phyloP scores from a whole-genome alignment of 2,113 vertebrate species.

The Poeciliopsis occidentalis region DNA sequence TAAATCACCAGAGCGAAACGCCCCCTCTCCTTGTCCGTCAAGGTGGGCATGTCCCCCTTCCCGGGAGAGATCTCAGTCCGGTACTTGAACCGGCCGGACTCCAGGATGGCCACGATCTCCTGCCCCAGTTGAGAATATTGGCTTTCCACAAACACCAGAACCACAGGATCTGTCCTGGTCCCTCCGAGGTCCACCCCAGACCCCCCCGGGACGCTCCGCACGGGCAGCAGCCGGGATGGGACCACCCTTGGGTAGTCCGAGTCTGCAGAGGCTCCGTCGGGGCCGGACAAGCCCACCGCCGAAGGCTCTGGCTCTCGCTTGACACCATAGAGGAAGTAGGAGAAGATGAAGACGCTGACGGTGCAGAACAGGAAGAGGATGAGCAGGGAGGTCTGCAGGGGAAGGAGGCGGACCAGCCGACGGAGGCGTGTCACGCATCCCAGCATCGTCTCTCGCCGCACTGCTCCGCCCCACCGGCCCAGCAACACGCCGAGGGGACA shows the following conservation, averaged over 20 bases:
- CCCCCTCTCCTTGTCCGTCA: constrained; percentile 93
- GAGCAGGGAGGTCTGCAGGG: constrained; percentile 92
- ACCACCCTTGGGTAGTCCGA: constrained; percentile 86
- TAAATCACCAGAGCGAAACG: constrained; percentile 95
- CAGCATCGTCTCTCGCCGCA: constrained; percentile 79
- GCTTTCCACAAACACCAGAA: constrained; percentile 97
- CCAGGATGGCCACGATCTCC: constrained; percentile 97
- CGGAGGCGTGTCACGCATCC: constrained; percentile 85
- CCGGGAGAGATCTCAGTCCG: constrained; percentile 94
- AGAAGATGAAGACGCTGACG: constrained; percentile 94
- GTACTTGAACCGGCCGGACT: constrained; percentile 94
- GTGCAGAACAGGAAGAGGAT: constrained; percentile 95
- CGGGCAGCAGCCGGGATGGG: constrained; percentile 87
- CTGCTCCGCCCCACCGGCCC: constrained; percentile 64
- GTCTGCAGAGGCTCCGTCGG: constrained; percentile 80
- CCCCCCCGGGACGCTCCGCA: constrained; percentile 81
- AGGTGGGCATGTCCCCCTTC: constrained; percentile 96
- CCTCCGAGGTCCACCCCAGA: constrained; percentile 72
- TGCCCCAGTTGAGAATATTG: constrained; percentile 97
- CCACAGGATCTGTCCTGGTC: constrained; percentile 90
- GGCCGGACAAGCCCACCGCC: constrained; percentile 80
- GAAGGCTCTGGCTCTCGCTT: constrained; percentile 94
- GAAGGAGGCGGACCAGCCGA: constrained; percentile 93
- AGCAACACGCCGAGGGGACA: constrained; percentile 64
- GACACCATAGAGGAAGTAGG: constrained; percentile 98